Evolutionary conservation across 2,888 invertebrate genomes (phyloP).

Genomic region (Hypomecis atomaria): DNA sequence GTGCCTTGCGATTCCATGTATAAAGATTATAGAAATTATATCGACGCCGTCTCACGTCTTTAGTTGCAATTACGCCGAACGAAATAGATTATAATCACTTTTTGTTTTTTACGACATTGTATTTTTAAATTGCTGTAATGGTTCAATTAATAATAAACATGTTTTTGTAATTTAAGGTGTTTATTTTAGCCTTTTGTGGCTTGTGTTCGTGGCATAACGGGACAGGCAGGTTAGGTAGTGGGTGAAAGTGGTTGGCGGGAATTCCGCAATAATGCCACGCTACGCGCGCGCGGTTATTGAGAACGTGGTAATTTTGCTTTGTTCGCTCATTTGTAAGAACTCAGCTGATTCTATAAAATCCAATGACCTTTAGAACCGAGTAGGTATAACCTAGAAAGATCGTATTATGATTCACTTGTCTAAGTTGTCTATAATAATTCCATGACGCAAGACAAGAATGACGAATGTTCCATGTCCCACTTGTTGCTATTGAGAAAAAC

Average conservation of each 20-base stretch:
- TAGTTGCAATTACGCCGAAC: constrained; percentile 77
- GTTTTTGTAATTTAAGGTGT: constrained; percentile 70
- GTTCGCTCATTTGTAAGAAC: not conserved
- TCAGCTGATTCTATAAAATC: constrained; percentile 21
- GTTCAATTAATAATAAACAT: constrained; percentile 80
- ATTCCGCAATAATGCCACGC: constrained; percentile 24
- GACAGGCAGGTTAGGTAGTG: constrained; percentile 8
- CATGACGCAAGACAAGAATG: constrained; percentile 24
- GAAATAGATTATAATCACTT: constrained; percentile 72
- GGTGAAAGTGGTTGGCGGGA: constrained; percentile 35
- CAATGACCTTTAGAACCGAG: constrained; percentile 17
- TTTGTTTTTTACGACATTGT: constrained; percentile 78
- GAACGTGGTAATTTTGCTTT: constrained; percentile 28
- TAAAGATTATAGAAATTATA: constrained; percentile 67
- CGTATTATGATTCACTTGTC: constrained; percentile 13
- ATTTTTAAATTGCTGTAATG: constrained; percentile 82
- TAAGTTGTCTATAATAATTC: not conserved
- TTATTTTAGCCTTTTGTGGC: constrained; percentile 54
- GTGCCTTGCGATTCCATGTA: constrained; percentile 77
- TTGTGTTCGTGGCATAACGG: constrained; percentile 43
- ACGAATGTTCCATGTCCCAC: not conserved
- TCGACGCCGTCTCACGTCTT: constrained; percentile 75
- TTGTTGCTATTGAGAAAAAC: constrained; percentile 13
- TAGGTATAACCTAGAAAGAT: constrained; percentile 21
- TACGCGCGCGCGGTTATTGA: constrained; percentile 4